Evolutionary conservation across 2,113 vertebrate species (phyloP), one percentile per base, ranked within the genome.

Genomic region (Drymodes brunneopygia): DNA sequence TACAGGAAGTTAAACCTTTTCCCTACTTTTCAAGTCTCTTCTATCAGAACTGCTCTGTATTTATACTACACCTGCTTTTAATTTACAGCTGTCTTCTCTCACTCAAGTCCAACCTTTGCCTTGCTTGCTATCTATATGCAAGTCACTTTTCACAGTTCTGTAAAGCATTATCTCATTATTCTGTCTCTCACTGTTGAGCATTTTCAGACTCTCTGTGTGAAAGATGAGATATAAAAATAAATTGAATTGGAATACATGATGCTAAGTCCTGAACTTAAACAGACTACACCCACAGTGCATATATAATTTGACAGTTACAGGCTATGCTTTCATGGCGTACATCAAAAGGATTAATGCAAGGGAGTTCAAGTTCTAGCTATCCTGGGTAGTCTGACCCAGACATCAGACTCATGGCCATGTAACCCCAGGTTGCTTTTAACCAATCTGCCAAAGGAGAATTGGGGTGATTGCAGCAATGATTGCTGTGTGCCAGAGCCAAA

Each of bases 151-250:
- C 74, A 58, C 67, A 77, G 89, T 67, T 92, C 94, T 96, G 64
- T 95, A 94, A 96, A 93, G 77, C 82, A 93, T 96, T 94, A 96
- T 93, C 94, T 96, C 93, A 93, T 93, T 95, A 96, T 93, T 96
- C 93, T 72, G 93, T 93, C 95, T 96, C 94, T 96, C 86, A 50
- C 93, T 81, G 40, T 45, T 81, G 65, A 94, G 80, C 31, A 84
- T 94, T 96, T 95, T 96, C 77, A 96, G 94, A 90, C 83, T 40
- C 53, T 86, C 79, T 45, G 51, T 71, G 82, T 88, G 95, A 94
- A 95, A 86, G 88, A 96, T 81, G 88, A 96, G 90, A 93, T 81
- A 93, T 71, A 97, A 96, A 95, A 97, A 96, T 94, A 96, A 96
- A 96, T 96, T 90, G 90, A 92, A 84, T 81, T 86, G 72, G 82